Conservation (phyloP, 53 echinoderm and acorn worm genomes). For the Antedon mediterranea region DNA sequence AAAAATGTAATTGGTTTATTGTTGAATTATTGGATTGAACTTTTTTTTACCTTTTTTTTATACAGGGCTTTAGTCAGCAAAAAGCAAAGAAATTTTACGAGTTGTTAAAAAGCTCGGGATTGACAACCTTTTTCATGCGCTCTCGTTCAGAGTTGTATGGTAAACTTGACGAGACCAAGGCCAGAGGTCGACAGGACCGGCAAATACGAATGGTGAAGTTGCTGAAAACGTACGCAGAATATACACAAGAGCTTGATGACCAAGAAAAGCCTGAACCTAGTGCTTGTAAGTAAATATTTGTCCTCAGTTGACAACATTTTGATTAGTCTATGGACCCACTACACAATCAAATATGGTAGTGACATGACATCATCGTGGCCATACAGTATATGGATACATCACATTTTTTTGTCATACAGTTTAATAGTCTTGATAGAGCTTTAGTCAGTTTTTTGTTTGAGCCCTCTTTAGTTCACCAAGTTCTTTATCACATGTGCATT, state of each 20-base stretch:
- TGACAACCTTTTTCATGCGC: not conserved
- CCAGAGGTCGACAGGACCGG: not conserved
- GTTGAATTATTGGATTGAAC: not conserved
- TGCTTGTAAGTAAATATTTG: not conserved
- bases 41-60: not conserved
- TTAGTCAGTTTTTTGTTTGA: too few species aligned
- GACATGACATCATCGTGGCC: too few species aligned
- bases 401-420: too few species aligned
- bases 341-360: too few species aligned
- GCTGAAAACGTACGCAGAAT: not conserved
- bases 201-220: not conserved
- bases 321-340: too few species aligned
- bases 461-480: too few species aligned
- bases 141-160: not conserved
- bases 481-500: too few species aligned
- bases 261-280: not conserved
- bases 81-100: not conserved
- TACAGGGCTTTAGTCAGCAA: not conserved
- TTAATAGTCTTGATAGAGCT: too few species aligned
- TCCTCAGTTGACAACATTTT: too few species aligned
- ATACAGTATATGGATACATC: too few species aligned
- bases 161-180: not conserved
- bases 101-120: not conserved
- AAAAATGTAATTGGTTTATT: not conserved
- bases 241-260: not conserved